phyloP scores from a whole-genome alignment of 2,797 vertebrate genomes.

The Phalanger gymnotis region DNA sequence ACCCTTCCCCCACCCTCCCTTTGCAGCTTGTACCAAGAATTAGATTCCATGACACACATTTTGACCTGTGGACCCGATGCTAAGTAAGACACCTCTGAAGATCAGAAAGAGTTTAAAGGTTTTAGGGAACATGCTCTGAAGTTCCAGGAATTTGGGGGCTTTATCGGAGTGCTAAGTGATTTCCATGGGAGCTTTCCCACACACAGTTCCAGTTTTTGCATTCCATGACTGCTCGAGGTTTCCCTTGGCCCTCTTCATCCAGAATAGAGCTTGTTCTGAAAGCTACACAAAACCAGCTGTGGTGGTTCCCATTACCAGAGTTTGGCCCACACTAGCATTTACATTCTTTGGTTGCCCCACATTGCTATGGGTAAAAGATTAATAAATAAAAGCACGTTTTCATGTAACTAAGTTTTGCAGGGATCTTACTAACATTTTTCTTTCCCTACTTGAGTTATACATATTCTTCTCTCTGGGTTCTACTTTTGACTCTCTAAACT shows the following conservation, averaged over 20 bases:
- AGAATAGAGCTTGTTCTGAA: constrained; percentile 19
- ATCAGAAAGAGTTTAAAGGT: constrained; percentile 27
- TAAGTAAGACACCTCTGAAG: neutral
- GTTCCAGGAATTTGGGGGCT: constrained; percentile 16
- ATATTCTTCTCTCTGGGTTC: neutral
- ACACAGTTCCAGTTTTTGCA: constrained; percentile 16
- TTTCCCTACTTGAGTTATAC: neutral
- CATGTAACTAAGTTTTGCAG: neutral
- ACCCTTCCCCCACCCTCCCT: neutral
- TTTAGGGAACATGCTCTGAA: constrained; percentile 23
- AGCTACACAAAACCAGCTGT: constrained; percentile 56
- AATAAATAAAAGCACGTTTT: neutral
- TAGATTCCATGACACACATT: constrained; percentile 3
- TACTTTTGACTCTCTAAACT: neutral
- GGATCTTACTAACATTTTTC: neutral
- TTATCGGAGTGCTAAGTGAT: constrained; percentile 22
- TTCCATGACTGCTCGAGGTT: neutral
- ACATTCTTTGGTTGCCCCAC: constrained; percentile 39
- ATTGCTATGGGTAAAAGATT: neutral
- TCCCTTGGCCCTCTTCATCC: neutral
- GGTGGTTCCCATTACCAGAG: constrained; percentile 19
- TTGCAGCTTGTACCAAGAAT: neutral
- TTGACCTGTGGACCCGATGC: constrained; percentile 40
- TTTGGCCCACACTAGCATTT: constrained; percentile 11
- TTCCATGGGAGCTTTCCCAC: constrained; percentile 44